Conservation (phyloP, 2,888 invertebrate genomes). For the Noctua pronuba region DNA sequence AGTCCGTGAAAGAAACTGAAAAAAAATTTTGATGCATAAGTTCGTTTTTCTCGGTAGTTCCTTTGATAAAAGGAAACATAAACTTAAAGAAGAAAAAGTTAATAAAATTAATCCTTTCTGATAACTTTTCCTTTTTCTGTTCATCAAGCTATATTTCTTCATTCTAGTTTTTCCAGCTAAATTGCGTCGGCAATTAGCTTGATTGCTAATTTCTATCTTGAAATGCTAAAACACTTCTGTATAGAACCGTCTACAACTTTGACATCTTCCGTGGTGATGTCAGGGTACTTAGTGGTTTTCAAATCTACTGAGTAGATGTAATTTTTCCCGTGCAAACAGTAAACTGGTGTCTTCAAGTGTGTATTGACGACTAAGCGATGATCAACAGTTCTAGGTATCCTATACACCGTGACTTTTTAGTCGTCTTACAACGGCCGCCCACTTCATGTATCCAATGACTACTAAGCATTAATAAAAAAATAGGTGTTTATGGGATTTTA, state of each 20-base stretch:
- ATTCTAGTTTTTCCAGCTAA: slow-evolving; percentile 3
- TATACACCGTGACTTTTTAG: no score
- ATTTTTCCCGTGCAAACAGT: not conserved
- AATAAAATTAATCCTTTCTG: no score
- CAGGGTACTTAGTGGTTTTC: not conserved
- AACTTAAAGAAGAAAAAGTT: not conserved
- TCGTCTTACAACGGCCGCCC: no score
- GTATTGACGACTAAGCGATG: not conserved
- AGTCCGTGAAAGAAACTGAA: not conserved
- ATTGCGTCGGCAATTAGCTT: slow-evolving; percentile 12
- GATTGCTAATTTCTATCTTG: not conserved
- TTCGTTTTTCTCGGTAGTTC: not conserved
- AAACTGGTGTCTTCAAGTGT: not conserved
- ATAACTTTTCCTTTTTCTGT: not conserved
- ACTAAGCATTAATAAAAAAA: no score
- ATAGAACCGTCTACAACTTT: not conserved
- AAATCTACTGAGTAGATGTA: not conserved
- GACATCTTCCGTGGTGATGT: not conserved
- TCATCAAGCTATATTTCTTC: not conserved
- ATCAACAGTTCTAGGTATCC: no score
- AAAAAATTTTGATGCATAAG: not conserved
- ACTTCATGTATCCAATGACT: no score
- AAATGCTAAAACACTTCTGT: slow-evolving; percentile 2
- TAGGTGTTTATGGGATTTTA: no score
- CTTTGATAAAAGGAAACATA: not conserved